Conservation (phyloP, 2,797 vertebrate species). For the Melanotaenia nigrans region DNA sequence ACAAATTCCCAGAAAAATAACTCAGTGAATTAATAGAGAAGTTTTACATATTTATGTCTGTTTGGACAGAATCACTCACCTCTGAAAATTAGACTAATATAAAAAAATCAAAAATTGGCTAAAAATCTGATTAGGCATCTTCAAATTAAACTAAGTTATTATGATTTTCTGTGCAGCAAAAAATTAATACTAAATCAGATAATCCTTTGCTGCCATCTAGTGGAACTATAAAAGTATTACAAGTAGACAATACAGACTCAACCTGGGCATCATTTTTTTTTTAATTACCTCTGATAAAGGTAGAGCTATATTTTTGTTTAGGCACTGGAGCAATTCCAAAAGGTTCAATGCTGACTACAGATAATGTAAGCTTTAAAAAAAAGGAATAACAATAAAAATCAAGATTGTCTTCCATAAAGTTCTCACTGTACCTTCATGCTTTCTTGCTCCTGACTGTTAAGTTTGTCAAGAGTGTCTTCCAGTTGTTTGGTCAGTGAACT, state of each 20-base stretch:
- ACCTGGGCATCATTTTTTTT: not conserved
- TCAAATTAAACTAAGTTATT: not conserved
- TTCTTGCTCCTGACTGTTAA: conserved; percentile 84
- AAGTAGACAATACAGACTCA: not conserved
- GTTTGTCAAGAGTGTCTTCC: conserved; percentile 84
- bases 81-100: not conserved
- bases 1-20: not conserved
- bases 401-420: not conserved
- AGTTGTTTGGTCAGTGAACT: conserved; percentile 84
- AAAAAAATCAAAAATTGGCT: not conserved
- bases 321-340: not conserved
- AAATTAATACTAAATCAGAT: conserved; percentile 21
- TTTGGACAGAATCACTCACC: not conserved
- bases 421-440: conserved; percentile 82
- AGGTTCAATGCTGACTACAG: not conserved
- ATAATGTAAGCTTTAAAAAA: not conserved
- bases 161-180: not conserved
- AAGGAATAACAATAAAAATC: not conserved
- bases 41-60: not conserved
- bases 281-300: not conserved
- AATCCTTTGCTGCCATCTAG: conserved; percentile 71
- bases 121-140: not conserved
- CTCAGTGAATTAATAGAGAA: not conserved
- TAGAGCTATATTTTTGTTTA: not conserved
- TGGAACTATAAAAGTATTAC: conserved; percentile 52